Base-by-base conservation (phyloP, 2,113 vertebrate species). In the Formicarius rufipectus region DNA sequence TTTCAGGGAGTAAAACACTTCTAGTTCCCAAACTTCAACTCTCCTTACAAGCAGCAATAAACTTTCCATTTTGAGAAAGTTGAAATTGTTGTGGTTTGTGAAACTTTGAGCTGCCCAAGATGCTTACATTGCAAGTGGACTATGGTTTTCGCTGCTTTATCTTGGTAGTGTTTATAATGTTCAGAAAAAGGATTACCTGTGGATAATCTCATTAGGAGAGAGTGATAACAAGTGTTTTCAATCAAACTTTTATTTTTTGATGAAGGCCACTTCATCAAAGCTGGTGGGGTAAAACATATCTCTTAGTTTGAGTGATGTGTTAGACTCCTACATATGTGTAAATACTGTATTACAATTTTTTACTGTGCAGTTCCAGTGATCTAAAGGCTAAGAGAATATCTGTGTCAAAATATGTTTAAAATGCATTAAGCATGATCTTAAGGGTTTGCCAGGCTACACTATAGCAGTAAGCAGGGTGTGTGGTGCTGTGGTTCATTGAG, bases 401-500 rank as follows among this genome's bases (percentile, higher is more conserved):
- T 52, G 31, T 67, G 12, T 78, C 81, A 91, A 76, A 44, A 37
- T 68, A 39, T 24, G 39, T 21, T 79, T 74, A 50, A 53, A 94
- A 77, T 80, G 33, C 30, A 14, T 85, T 72, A 83, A 62, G 12
- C 8, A 23, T 73, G 14, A 60, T 60, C 55, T 64, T 86, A 45
- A 88, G 37, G 39, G 24, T 92, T 75, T 87, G 42, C 40, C 42
- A 50, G 62, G 25, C 42, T 91, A 33, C 49, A 52, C 1, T n/a
- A 9, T 3, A 78, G 21, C 14, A 78, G 13, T n/a, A 47, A 76
- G 16, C 59, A 31, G 89, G 31, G 50, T 39, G 35, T 19, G 76
- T 72, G 24, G 8, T 95, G 92, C 67, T 94, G 77, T 87, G 86
- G 72, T 89, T 97, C 77, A 47, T 42, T 96, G 73, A 92, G 78